A percentile compares a stretch with the other conserved stretches of the same genome.
phyloP scores from a whole-genome alignment of 2,888 invertebrate species.

The Euzetes globulus region DNA sequence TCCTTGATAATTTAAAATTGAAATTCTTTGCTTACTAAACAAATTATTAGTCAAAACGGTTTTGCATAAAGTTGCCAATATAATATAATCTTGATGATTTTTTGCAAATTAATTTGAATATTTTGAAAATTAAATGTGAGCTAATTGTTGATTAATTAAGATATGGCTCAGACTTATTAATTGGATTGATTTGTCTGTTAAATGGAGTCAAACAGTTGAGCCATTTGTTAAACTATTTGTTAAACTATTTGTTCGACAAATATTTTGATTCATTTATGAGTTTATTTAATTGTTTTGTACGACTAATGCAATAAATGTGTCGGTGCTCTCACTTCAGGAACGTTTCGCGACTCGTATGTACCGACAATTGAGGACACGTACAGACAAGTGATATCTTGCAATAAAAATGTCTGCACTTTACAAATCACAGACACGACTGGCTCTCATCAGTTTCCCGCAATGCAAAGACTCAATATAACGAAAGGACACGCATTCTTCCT shows the following conservation, averaged over 20 bases:
- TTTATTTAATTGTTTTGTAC: not conserved
- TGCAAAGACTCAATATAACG: constrained; percentile 95
- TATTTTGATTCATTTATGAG: not conserved
- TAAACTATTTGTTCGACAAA: not conserved
- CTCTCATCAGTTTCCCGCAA: constrained; percentile 98
- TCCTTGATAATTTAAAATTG: too few species aligned
- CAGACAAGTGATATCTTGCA: constrained; percentile 96
- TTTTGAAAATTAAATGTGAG: too few species aligned
- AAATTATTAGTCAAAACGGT: too few species aligned
- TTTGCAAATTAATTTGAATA: too few species aligned
- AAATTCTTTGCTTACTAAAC: too few species aligned
- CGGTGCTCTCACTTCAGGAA: constrained; percentile 58
- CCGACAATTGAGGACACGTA: constrained; percentile 99
- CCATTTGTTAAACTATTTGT: too few species aligned
- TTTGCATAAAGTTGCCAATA: too few species aligned
- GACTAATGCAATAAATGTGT: not conserved
- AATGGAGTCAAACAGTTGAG: too few species aligned
- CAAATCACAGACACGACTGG: constrained; percentile 99
- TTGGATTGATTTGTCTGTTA: too few species aligned
- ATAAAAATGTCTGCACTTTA: constrained; percentile 98
- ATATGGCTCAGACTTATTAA: too few species aligned
- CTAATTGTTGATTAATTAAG: too few species aligned
- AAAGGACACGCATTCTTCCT: constrained; percentile 99
- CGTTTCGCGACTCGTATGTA: constrained; percentile 96
- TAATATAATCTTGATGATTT: too few species aligned